Percentiles rank a stretch among this genome's conserved stretches.
These are phyloP conservation scores for Alligator mississippiensis DNA, from an alignment of 2,113 vertebrate genomes.

Conservation along the genomic window DNA sequence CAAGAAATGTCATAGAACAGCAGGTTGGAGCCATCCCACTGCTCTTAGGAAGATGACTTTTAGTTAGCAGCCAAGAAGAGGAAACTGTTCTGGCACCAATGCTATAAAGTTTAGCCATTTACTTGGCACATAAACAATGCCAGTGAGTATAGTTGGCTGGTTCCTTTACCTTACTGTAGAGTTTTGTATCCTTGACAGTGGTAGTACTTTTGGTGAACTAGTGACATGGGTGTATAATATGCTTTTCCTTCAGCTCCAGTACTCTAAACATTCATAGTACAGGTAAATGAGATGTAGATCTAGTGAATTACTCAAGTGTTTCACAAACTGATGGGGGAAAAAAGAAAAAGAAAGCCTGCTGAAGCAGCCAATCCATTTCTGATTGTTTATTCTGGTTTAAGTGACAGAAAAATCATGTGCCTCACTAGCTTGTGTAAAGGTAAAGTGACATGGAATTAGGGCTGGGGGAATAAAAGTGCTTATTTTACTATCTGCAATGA, in stretches of 20 bases:
- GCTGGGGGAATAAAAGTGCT: not conserved
- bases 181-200: not conserved
- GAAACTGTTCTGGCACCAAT: constrained; percentile 26
- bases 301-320: not conserved
- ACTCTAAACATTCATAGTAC: not conserved
- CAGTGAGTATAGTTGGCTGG: constrained; percentile 24
- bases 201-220: not conserved
- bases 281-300: not conserved
- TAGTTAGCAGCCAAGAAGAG: constrained; percentile 31
- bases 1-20: constrained; percentile 44
- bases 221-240: not conserved
- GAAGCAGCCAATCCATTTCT: not conserved
- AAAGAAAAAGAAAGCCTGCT: not conserved
- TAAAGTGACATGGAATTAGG: not conserved
- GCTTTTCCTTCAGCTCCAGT: constrained; percentile 3
- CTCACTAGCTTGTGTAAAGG: not conserved
- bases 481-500: not conserved
- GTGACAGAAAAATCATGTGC: not conserved
- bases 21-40: not conserved
- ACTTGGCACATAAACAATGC: constrained; percentile 18
- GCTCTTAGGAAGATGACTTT: constrained; percentile 23
- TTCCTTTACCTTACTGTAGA: not conserved
- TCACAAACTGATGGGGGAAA: not conserved
- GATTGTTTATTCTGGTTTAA: not conserved
- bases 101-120: constrained; percentile 40